Percentiles rank a stretch among this genome's conserved stretches.
These are phyloP conservation scores for Phoebastria nigripes DNA, from an alignment of 2,797 vertebrate species.

Conservation along the genomic window DNA sequence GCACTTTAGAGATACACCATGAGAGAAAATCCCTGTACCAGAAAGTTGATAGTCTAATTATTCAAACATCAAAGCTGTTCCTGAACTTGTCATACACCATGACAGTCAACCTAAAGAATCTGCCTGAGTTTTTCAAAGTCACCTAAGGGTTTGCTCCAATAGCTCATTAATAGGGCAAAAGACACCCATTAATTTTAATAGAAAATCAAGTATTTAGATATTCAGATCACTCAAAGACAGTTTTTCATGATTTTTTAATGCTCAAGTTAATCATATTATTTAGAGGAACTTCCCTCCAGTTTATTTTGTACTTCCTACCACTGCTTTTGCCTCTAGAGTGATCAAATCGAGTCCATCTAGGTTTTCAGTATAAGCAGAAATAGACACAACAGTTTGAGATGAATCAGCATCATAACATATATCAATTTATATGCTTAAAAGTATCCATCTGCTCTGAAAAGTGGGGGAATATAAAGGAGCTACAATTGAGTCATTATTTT, in stretches of 20 bases:
- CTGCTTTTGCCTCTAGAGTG: not conserved
- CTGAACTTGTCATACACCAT: constrained; percentile 17
- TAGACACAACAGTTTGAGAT: not conserved
- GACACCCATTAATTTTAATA: constrained; percentile 53
- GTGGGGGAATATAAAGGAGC: constrained; percentile 49
- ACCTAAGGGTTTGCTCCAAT: constrained; percentile 47
- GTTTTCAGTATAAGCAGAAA: not conserved
- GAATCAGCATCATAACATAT: not conserved
- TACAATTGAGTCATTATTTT: constrained; percentile 67
- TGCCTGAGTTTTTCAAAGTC: constrained; percentile 29
- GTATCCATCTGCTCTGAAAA: constrained; percentile 62
- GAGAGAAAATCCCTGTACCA: not conserved
- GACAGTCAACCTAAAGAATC: constrained; percentile 31
- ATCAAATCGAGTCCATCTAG: not conserved
- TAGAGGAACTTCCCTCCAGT: constrained; percentile 34
- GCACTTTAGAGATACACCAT: not conserved
- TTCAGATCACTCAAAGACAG: not conserved
- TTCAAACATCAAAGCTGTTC: constrained; percentile 53
- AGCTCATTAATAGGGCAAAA: constrained; percentile 49
- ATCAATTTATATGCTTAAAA: constrained; percentile 53
- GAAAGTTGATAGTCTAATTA: constrained; percentile 41
- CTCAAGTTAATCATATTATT: constrained; percentile 40
- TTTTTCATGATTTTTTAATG: constrained; percentile 42
- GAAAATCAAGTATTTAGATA: constrained; percentile 48
- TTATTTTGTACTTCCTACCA: not conserved